Evolutionary conservation across 2,888 invertebrate genomes (phyloP), one percentile per base, ranked within the genome.

Genomic region (Cantharis nigra): DNA sequence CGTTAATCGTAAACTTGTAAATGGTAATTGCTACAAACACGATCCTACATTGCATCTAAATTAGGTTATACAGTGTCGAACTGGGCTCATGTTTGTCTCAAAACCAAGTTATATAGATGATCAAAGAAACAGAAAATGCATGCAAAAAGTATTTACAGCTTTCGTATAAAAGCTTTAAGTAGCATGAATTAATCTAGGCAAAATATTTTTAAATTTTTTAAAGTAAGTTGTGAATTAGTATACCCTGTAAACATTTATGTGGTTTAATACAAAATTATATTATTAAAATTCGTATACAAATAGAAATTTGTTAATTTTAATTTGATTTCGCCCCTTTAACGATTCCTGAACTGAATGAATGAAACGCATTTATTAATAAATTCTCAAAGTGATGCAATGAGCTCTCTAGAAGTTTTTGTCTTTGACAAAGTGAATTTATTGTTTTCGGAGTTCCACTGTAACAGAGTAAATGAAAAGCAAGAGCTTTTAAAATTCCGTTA

Each of bases 61-160:
- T 71, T 71, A 64, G 63, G 30, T 71, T 63, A 71, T 64, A 33
- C 63, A 63, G 71, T 71, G 63, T 71, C 63, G 18, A 71, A 71
- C 30, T 71, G 26, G 28, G 63, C 16, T 30, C 28, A 64, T 63
- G 28, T 71, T 71, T 71, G 64, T 14, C 30, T 26, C 63, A 16
- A 64, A 71, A 64, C 71, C 63, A 2, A 49, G 49, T 49, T 49
- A 49, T 7, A 7, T 7, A n/a, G 49, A 49, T 49, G 49, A 49
- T 49, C 49, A 49, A 49, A 49, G 49, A n/a, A 49, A 49, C 49
- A 49, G n/a, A 49, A 49, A 49, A 49, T 49, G 7, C 10, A 49
- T 7, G n/a, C n/a, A n/a, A n/a, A 49, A 49, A 5, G n/a, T 49
- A 5, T 49, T 49, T 11, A n/a, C n/a, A n/a, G n/a, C 7, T 49